A percentile compares a stretch with the other conserved stretches of the same genome.
Conservation (phyloP, 2,797 vertebrate genomes). For the Petrocephalus sullivani region DNA sequence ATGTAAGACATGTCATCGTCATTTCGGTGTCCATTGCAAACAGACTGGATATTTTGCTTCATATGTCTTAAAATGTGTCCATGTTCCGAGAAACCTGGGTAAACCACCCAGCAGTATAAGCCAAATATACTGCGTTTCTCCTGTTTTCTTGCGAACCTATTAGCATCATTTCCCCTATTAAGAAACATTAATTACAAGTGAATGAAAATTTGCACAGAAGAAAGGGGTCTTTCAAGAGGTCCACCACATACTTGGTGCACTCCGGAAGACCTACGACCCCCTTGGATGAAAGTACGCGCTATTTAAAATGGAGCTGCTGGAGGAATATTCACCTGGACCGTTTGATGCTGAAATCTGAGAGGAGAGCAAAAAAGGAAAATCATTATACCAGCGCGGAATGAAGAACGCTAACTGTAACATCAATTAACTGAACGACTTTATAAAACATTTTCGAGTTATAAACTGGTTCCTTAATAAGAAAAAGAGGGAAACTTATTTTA, state of each 20-base stretch:
- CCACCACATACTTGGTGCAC: constrained; percentile 32
- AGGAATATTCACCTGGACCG: constrained; percentile 32
- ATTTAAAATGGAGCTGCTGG: constrained; percentile 30
- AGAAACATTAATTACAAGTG: constrained; percentile 43
- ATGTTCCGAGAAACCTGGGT: neutral
- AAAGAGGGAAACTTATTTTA: neutral
- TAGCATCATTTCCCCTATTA: constrained; percentile 44
- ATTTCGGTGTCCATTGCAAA: neutral
- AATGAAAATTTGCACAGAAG: constrained; percentile 32
- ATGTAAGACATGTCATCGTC: neutral
- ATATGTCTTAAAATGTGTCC: neutral
- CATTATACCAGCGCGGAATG: neutral
- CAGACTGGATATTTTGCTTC: neutral
- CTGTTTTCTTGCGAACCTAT: constrained; percentile 33
- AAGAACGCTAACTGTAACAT: constrained; percentile 5
- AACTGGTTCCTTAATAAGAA: neutral
- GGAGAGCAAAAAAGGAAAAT: constrained; percentile 6
- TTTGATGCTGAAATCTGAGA: constrained; percentile 6
- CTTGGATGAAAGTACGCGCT: constrained; percentile 33
- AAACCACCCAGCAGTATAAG: neutral
- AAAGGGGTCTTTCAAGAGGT: constrained; percentile 39
- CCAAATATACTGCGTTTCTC: neutral
- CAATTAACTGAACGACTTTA: constrained; percentile 24
- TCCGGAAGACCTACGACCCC: constrained; percentile 40
- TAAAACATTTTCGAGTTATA: neutral